Evolutionary conservation across 2,797 vertebrate species (phyloP).

Genomic region (Apogon hyalosoma): DNA sequence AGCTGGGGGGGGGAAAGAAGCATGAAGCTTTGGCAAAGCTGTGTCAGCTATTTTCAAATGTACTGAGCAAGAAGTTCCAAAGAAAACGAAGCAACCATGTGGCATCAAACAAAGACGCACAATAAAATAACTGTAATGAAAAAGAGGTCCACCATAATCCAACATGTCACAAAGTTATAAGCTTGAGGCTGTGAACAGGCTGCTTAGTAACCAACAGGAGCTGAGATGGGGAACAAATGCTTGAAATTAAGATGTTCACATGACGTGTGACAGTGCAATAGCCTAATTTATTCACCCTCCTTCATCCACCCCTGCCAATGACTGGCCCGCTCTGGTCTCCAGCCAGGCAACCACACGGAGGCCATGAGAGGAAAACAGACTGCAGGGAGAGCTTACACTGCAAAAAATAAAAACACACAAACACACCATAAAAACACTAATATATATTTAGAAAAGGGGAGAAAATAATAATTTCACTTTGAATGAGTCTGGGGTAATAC

Average conservation of each 20-base stretch:
- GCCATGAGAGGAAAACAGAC: constrained; percentile 36
- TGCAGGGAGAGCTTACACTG: not conserved
- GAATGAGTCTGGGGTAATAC: too few species aligned
- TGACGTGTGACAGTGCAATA: constrained; percentile 12
- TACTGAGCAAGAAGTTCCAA: constrained; percentile 1
- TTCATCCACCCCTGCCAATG: constrained; percentile 16
- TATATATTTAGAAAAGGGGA: too few species aligned
- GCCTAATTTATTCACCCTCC: constrained; percentile 21
- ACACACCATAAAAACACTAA: too few species aligned
- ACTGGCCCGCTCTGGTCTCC: constrained; percentile 27
- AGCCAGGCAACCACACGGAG: constrained; percentile 47
- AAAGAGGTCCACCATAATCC: constrained; percentile 1
- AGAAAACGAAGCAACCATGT: constrained; percentile 9
- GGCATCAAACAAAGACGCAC: constrained; percentile 21
- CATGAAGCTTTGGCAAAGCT: constrained; percentile 2
- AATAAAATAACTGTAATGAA: not conserved
- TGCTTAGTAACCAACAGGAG: constrained; percentile 1
- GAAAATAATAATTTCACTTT: too few species aligned
- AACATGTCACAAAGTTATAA: constrained; percentile 19
- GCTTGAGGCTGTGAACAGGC: not conserved
- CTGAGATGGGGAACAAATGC: not conserved
- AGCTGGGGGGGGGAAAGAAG: constrained; percentile 23
- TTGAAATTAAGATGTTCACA: constrained; percentile 25
- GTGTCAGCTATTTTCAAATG: not conserved
- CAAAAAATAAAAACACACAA: constrained; percentile 1